Evolutionary conservation across 2,888 invertebrate genomes (phyloP), one percentile per base, ranked within the genome.

Genomic region (Melipona bicolor): DNA sequence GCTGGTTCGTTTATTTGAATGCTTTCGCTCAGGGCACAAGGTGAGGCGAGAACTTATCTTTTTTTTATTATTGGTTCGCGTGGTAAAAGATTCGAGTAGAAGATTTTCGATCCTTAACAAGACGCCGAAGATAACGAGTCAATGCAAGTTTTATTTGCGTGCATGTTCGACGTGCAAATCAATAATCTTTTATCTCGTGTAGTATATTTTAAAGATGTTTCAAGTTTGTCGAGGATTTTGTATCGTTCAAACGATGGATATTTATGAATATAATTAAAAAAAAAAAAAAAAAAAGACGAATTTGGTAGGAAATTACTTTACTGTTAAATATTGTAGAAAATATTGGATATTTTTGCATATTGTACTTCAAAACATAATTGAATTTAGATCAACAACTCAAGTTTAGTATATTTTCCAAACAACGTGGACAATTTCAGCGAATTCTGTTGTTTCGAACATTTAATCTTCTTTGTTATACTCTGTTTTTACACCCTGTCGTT

Each of bases 1-100:
- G 70, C 72, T 36, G 74, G 70, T 76, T 87, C 87, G 81, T 89
- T 89, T 88, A 88, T 85, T 79, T 87, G 69, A 88, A 87, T 89
- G 87, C 80, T 15, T 86, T 54, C 64, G 59, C 17, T 67, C 56
- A 43, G 43, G 43, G 56, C n/a, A 24, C 56, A n/a, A 59, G n/a
- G 15, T 61, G 62, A 50, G 50, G 54, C 24, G 24, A 54, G 19
- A 32, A 52, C 62, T 59, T n/a, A 15, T 15, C 9, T 43, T 43
- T 27, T 75, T 78, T 81, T 78, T 78, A 71, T 73, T 67, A 79
- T 68, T 54, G 70, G 43, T 32, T 71, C 64, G 32, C 59, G 21
- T 64, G n/a, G 21, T 59, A 32, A 4, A 5, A 15, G 19, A 49
- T 36, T 9, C 2, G 49, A 19, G 15, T 49, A 43, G 59, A 69